Percentiles rank a stretch among this genome's conserved stretches.
Evolutionary conservation across 2,888 invertebrate species (phyloP).

Genomic region (Geophilus truncorum): DNA sequence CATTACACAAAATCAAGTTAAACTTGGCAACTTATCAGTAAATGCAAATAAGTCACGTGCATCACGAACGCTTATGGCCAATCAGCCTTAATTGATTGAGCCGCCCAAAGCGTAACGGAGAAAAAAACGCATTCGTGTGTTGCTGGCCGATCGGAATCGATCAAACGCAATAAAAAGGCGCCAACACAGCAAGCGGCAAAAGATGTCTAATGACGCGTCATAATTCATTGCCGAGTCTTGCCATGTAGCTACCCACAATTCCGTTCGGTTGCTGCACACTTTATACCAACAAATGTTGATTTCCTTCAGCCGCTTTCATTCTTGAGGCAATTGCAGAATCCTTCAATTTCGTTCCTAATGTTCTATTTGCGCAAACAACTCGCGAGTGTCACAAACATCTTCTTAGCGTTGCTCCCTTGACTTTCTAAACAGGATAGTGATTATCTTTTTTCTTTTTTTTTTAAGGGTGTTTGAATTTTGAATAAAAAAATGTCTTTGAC

Average conservation of each 20-base stretch:
- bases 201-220: conserved; percentile 1
- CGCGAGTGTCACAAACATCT: not conserved
- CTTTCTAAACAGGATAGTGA: not conserved
- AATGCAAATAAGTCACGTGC: conserved; percentile 1
- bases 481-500: too few relatives aligned
- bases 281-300: not conserved
- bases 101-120: not conserved
- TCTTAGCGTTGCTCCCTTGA: not conserved
- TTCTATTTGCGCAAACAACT: not conserved
- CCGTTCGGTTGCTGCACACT: not conserved
- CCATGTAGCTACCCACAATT: not conserved
- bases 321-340: not conserved
- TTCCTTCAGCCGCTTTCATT: not conserved
- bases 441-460: too few relatives aligned
- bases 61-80: not conserved
- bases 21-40: not conserved
- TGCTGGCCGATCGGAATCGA: not conserved
- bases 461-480: too few relatives aligned
- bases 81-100: not conserved
- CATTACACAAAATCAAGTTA: not conserved
- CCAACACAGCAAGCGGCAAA: not conserved
- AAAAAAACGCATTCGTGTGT: not conserved
- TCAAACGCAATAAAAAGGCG: conserved; percentile 11
- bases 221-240: not conserved
- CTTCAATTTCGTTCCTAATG: not conserved